Base-by-base conservation (phyloP, 2,888 invertebrate genomes). In the Lamellibrachia satsuma region DNA sequence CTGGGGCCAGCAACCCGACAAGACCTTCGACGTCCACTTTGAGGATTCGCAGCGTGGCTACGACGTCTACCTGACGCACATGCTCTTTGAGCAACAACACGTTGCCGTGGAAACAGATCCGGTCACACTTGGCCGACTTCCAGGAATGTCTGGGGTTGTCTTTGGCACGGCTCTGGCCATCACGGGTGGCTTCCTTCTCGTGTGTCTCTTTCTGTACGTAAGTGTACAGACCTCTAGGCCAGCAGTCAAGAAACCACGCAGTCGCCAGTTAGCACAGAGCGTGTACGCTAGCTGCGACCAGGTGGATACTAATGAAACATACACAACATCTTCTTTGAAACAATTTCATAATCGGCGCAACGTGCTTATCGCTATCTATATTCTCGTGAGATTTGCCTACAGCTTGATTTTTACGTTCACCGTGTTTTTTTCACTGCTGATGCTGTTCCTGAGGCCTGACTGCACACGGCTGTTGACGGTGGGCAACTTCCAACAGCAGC, bases 401-500 rank as follows among this genome's bases (percentile, higher is more conserved):
- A 95, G 95, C 39, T 55, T 95, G 2, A 92, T 95, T 52, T 95
- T 96, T 93, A 95, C 96, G 39, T 75, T 96, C 92, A 95, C 95
- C 27, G 94, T 95, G 90, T 94, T 95, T 27, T 95, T 95, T 92
- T 95, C 95, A 7, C 90, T 96, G 22, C 94, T 96, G 7, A 93
- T 93, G 91, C 75, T 93, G 27, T 92, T 94, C 92, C 90, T 94
- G 52, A 90, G 91, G 52, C 55, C 90, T 3, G 94, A 94, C 92
- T 90, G 94, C 60, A 60, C 90, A 22, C 39, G 90, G 27, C 52
- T 94, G 91, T 55, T 91, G 8, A 91, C 92, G 55, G 39, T 93
- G 4, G 92, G 91, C 7, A 90, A 57, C 27, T 93, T 92, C 91
- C 93, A 93, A 92, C 9, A 90, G 6, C 27, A 93, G 22, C 92